phyloP scores from a whole-genome alignment of 1,140 invertebrate genomes.

The Chlorops oryzae region DNA sequence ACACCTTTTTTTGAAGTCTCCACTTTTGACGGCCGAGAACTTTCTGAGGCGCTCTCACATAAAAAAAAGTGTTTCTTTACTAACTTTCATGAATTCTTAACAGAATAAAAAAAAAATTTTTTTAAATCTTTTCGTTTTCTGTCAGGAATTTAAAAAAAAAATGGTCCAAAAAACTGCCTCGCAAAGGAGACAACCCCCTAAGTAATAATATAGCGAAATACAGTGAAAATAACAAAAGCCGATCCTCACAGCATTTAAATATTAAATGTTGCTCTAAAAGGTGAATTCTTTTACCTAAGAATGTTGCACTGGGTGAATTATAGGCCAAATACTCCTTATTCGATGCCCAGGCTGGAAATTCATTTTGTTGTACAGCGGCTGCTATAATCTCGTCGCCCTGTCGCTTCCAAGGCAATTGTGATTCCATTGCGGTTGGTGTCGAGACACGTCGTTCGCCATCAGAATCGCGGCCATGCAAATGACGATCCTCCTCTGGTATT shows the following conservation, averaged over 20 bases:
- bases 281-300: constrained; percentile 62
- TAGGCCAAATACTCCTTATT: constrained; percentile 91
- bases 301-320: constrained; percentile 83
- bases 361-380: constrained; percentile 70
- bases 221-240: not conserved
- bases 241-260: not conserved
- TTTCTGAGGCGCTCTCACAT: no score
- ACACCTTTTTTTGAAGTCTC: no score
- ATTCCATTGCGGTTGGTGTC: constrained; percentile 77
- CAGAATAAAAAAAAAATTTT: no score
- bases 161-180: no score
- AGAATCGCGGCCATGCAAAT: constrained; percentile 40
- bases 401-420: constrained; percentile 83
- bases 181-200: no score
- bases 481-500: constrained; percentile 43
- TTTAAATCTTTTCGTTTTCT: no score
- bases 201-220: no score
- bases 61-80: no score
- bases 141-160: no score
- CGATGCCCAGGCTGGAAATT: constrained; percentile 86
- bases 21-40: no score
- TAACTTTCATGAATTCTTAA: no score
- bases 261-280: not conserved
- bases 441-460: constrained; percentile 57
- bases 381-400: constrained; percentile 64